Evolutionary conservation across 2,888 invertebrate genomes (phyloP).

Genomic region (Polylopha cassiicola): DNA sequence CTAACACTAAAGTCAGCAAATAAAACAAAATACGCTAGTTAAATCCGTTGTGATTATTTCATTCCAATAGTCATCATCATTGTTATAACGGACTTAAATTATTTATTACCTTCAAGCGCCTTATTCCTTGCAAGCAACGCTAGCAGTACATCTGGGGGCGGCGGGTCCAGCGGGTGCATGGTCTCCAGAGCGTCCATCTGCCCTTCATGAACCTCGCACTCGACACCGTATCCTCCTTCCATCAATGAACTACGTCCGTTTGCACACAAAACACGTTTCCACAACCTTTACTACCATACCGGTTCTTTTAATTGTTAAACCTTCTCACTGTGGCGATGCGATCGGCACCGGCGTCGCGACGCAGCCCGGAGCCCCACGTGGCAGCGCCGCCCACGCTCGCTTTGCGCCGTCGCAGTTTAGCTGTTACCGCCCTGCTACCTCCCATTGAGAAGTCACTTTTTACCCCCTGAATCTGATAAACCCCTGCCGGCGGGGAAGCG

Average conservation of each 20-base stretch:
- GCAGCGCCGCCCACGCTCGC: conserved; percentile 70
- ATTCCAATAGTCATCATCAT: too few species aligned
- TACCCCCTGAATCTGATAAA: conserved; percentile 76
- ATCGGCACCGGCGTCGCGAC: conserved; percentile 46
- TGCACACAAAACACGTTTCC: conserved; percentile 46
- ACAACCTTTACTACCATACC: conserved; percentile 33
- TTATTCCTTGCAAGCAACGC: conserved; percentile 91
- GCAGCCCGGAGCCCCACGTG: conserved; percentile 51
- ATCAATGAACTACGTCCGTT: conserved; percentile 48
- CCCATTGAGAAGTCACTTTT: conserved; percentile 76
- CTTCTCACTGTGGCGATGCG: conserved; percentile 33
- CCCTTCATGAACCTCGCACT: conserved; percentile 45
- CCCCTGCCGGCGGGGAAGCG: conserved; percentile 49
- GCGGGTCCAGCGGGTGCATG: conserved; percentile 71
- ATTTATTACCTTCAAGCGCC: conserved; percentile 88
- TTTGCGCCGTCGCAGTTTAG: conserved; percentile 53
- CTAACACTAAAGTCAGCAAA: too few species aligned
- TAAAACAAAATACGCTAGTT: too few species aligned
- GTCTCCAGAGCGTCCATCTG: conserved; percentile 55
- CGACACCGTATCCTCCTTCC: conserved; percentile 53
- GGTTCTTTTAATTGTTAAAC: conserved; percentile 44
- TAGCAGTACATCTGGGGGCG: conserved; percentile 89
- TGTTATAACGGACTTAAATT: not conserved
- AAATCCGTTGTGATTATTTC: too few species aligned
- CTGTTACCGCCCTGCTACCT: conserved; percentile 59